phyloP scores from a whole-genome alignment of 2,113 vertebrate species.

The Sprattus sprattus region DNA sequence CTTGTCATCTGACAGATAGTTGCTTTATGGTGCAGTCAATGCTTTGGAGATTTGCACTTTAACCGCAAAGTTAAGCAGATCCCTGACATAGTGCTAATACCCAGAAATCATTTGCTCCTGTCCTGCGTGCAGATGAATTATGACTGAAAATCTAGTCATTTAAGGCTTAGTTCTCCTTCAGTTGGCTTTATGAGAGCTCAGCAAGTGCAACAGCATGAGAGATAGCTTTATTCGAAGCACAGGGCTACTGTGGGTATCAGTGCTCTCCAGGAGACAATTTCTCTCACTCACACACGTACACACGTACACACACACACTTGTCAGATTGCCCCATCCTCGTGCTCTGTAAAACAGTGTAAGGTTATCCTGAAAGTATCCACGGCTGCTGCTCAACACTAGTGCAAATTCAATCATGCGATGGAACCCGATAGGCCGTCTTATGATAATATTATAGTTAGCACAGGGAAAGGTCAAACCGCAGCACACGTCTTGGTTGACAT shows the following conservation, averaged over 20 bases:
- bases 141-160: neutral
- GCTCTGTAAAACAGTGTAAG: constrained; percentile 8
- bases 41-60: constrained; percentile 65
- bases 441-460: constrained; percentile 76
- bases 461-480: constrained; percentile 72
- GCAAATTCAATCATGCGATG: constrained; percentile 50
- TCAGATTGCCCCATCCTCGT: neutral
- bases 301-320: neutral
- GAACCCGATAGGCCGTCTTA: constrained; percentile 63
- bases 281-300: neutral
- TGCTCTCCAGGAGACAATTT: neutral
- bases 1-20: constrained; percentile 77
- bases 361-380: constrained; percentile 35
- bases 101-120: constrained; percentile 37
- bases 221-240: neutral
- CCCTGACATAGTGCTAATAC: constrained; percentile 53
- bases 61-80: constrained; percentile 61
- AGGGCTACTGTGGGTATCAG: neutral
- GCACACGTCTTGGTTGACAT: constrained; percentile 65
- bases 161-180: neutral
- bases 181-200: neutral
- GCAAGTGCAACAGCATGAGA: too few species aligned
- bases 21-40: constrained; percentile 75
- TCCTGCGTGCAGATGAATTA: constrained; percentile 23
- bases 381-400: constrained; percentile 41